Evolutionary conservation across 2,888 invertebrate genomes (phyloP).

Genomic region (Nemurella pictetii): DNA sequence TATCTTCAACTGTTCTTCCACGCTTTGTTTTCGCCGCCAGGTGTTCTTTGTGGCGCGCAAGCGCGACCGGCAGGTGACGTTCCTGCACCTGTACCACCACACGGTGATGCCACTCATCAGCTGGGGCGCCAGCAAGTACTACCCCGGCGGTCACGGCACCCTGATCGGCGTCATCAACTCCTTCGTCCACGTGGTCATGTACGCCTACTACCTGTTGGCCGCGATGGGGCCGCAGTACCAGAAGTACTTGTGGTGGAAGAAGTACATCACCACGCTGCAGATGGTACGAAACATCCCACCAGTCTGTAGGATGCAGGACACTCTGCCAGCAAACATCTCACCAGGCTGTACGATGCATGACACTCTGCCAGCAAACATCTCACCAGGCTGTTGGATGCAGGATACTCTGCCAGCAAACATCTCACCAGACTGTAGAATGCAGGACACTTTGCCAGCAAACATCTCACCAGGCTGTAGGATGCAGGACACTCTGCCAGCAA

Average conservation of each 20-base stretch:
- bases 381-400: too few species aligned
- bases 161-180: conserved; percentile 52
- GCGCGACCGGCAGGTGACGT: conserved; percentile 57
- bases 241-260: conserved; percentile 49
- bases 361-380: too few species aligned
- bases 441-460: too few species aligned
- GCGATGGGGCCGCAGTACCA: conserved; percentile 47
- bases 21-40: conserved; percentile 40
- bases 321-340: too few species aligned
- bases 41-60: conserved; percentile 57
- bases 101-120: conserved; percentile 49
- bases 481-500: too few species aligned
- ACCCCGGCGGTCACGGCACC: conserved; percentile 51
- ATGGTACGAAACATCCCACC: too few species aligned
- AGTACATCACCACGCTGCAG: conserved; percentile 48
- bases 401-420: too few species aligned
- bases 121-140: conserved; percentile 55
- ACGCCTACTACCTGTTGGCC: conserved; percentile 48
- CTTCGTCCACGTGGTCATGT: conserved; percentile 49
- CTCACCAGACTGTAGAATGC: too few species aligned
- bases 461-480: too few species aligned
- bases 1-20: too few species aligned
- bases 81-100: conserved; percentile 59
- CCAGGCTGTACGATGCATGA: too few species aligned
- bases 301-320: too few species aligned